These are phyloP conservation scores for Tauraco erythrolophus DNA, from an alignment of 2,113 vertebrate species.

Conservation along the genomic window DNA sequence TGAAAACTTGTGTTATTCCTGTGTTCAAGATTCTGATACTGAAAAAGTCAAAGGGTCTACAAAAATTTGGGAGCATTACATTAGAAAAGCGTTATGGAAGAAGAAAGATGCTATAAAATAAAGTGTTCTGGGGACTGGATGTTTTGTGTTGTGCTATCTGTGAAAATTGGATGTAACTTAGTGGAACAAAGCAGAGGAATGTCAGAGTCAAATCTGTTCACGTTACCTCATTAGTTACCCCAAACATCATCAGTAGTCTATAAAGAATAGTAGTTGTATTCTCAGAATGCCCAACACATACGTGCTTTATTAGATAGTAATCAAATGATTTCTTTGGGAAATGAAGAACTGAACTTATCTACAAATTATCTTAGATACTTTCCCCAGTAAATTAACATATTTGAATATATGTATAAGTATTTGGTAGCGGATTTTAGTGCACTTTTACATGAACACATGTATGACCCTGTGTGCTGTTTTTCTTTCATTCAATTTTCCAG, in stretches of 20 bases:
- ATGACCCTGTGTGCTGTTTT: conserved; percentile 45
- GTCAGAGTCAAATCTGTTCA: not conserved
- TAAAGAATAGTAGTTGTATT: not conserved
- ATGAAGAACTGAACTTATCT: not conserved
- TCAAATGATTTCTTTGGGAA: not conserved
- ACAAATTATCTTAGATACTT: not conserved
- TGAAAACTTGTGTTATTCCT: not conserved
- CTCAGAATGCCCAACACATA: not conserved
- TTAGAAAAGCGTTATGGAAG: not conserved
- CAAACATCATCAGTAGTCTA: not conserved
- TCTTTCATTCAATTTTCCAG: conserved; percentile 74
- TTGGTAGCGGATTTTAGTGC: not conserved
- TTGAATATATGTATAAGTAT: not conserved
- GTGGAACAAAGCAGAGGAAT: not conserved
- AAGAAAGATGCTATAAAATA: not conserved
- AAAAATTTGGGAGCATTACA: not conserved
- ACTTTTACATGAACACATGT: not conserved
- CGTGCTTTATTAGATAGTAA: not conserved
- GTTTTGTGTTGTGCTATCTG: not conserved
- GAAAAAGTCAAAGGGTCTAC: not conserved
- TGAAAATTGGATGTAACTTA: not conserved
- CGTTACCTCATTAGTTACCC: not conserved
- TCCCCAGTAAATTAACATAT: not conserved
- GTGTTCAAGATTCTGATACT: not conserved
- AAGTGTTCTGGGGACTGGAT: not conserved